Conservation (phyloP, 2,113 vertebrate genomes). For the Hydrochoerus hydrochaeris region DNA sequence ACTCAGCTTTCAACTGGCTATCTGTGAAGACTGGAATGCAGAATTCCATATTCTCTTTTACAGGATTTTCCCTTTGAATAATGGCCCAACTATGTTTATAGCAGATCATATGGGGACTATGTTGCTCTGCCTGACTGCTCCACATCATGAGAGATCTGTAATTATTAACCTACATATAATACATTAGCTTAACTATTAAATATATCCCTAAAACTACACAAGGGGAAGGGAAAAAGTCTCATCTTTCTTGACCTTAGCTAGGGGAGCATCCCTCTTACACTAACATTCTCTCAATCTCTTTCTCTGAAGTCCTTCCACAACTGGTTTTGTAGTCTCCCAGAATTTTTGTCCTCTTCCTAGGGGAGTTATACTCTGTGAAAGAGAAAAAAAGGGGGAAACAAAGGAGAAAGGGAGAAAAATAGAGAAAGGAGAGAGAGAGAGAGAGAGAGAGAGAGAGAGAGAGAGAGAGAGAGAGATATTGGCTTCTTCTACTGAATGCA, state of each 20-base stretch:
- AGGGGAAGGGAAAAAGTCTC: neutral
- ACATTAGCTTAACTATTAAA: neutral
- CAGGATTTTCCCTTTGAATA: neutral
- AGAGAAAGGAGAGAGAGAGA: neutral
- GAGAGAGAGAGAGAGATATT: too few relatives aligned
- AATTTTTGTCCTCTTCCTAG: neutral
- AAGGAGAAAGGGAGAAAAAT: neutral
- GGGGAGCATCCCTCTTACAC: neutral
- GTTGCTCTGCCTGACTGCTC: neutral
- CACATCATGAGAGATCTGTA: neutral
- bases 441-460: too few relatives aligned
- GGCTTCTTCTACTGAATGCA: neutral
- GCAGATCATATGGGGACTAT: neutral
- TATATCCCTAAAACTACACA: neutral
- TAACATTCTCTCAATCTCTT: neutral
- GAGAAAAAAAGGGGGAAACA: neutral
- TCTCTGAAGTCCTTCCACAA: neutral
- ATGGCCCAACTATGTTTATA: neutral
- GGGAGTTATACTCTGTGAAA: conserved; percentile 1
- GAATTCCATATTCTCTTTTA: conserved; percentile 13
- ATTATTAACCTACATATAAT: neutral
- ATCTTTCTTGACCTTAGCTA: neutral
- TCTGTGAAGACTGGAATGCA: neutral
- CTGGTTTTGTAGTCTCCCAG: neutral
- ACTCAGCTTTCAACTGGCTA: neutral